phyloP scores from a whole-genome alignment of 2,113 vertebrate species.

The Paracanthobrama guichenoti region DNA sequence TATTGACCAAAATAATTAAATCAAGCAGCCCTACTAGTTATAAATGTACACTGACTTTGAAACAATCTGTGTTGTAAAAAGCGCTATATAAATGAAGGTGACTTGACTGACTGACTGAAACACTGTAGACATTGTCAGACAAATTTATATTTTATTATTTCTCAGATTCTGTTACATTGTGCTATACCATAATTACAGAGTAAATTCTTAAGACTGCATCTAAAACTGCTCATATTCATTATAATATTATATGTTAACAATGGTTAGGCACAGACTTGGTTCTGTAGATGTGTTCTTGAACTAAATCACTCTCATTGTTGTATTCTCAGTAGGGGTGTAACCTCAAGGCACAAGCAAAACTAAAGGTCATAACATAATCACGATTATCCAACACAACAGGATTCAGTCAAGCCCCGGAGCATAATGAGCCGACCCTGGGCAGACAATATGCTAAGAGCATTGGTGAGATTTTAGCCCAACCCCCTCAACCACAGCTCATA shows the following conservation, averaged over 20 bases:
- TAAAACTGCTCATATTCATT: not conserved
- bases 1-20: too few relatives aligned
- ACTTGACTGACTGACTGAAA: too few relatives aligned
- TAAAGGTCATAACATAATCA: conserved; percentile 1
- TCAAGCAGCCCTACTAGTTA: not conserved
- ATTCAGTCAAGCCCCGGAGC: not conserved
- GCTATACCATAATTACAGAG: not conserved
- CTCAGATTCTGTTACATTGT: not conserved
- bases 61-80: too few relatives aligned
- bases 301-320: not conserved
- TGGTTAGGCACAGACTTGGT: not conserved
- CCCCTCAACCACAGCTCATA: not conserved
- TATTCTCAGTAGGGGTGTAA: not conserved
- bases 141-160: not conserved
- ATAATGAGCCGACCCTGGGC: not conserved
- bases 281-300: not conserved
- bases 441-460: conserved; percentile 5
- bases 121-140: not conserved
- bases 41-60: not conserved
- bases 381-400: not conserved
- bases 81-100: too few relatives aligned
- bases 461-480: conserved; percentile 8
- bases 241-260: not conserved
- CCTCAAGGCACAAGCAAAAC: not conserved
- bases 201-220: not conserved